Percentiles rank a stretch among this genome's conserved stretches.
These are phyloP conservation scores for Neosalanx taihuensis DNA, from an alignment of 2,797 vertebrate species.

Conservation along the genomic window DNA sequence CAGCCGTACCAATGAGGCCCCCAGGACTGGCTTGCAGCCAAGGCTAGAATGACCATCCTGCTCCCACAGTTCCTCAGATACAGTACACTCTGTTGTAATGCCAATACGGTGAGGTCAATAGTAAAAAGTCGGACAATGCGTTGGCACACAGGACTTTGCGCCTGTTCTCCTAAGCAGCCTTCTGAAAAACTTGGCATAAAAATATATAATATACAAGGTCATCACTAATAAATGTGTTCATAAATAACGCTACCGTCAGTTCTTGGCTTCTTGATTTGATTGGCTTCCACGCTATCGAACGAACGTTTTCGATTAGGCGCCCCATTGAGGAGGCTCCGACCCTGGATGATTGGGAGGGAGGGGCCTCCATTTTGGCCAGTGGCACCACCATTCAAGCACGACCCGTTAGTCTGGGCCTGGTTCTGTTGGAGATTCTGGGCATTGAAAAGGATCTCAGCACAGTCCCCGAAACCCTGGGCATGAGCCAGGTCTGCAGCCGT, in stretches of 20 bases:
- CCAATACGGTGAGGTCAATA: background rate
- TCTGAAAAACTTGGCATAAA: background rate
- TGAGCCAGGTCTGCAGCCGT: conserved; percentile 97
- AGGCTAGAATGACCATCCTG: background rate
- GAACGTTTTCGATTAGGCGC: conserved; percentile 90
- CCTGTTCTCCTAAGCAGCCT: background rate
- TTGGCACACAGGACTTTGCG: background rate
- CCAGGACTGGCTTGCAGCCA: background rate
- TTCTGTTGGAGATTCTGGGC: conserved; percentile 88
- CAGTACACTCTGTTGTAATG: background rate
- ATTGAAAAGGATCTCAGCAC: conserved; percentile 94
- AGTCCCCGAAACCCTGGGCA: conserved; percentile 97
- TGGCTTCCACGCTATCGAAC: conserved; percentile 82
- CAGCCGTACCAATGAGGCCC: background rate
- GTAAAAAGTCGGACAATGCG: background rate
- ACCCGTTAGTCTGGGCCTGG: conserved; percentile 76
- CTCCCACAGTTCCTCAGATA: background rate
- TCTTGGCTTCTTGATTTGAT: conserved; percentile 88
- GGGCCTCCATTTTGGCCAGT: conserved; percentile 80
- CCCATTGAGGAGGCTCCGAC: conserved; percentile 74
- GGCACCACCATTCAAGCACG: conserved; percentile 78
- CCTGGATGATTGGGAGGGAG: conserved; percentile 67
- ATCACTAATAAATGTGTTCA: background rate
- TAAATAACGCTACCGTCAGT: conserved; percentile 70
- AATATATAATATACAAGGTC: no score